Percentiles rank a stretch among this genome's conserved stretches.
Conservation (phyloP, 2,113 vertebrate species). For the Gasterosteus aculeatus region DNA sequence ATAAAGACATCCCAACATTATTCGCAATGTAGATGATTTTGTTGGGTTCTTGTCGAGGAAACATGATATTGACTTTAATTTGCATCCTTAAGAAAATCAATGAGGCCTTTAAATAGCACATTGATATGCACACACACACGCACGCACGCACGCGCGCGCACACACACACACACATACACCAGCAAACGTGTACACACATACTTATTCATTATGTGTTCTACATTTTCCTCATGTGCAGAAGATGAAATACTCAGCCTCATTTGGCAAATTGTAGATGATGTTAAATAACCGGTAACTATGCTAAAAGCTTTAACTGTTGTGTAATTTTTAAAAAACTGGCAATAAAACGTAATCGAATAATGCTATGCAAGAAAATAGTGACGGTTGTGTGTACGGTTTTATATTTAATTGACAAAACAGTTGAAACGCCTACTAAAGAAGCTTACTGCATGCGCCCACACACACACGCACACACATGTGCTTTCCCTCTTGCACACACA, state of each 20-base stretch:
- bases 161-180: not conserved
- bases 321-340: not conserved
- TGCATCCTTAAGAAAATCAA: slow-evolving; percentile 7
- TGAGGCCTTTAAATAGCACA: not conserved
- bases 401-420: slow-evolving; percentile 17
- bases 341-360: not conserved
- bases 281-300: slow-evolving; percentile 31
- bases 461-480: slow-evolving; percentile 3
- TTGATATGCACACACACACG: slow-evolving; percentile 11
- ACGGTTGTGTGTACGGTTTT: not conserved
- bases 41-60: not conserved
- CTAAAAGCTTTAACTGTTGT: not conserved
- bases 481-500: slow-evolving; percentile 17
- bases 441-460: slow-evolving; percentile 8
- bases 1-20: not conserved
- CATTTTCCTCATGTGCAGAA: slow-evolving; percentile 37
- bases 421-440: slow-evolving; percentile 20
- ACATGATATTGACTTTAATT: slow-evolving; percentile 6
- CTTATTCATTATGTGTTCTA: slow-evolving; percentile 14
- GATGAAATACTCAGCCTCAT: slow-evolving; percentile 28
- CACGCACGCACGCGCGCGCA: slow-evolving; percentile 8
- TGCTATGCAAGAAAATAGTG: slow-evolving; percentile 2
- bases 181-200: not conserved
- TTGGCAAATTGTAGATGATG: slow-evolving; percentile 5
- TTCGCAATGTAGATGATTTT: not conserved